Evolutionary conservation across 2,797 vertebrate genomes (phyloP), one percentile per base, ranked within the genome.

Genomic region (Oryzias sinensis): DNA sequence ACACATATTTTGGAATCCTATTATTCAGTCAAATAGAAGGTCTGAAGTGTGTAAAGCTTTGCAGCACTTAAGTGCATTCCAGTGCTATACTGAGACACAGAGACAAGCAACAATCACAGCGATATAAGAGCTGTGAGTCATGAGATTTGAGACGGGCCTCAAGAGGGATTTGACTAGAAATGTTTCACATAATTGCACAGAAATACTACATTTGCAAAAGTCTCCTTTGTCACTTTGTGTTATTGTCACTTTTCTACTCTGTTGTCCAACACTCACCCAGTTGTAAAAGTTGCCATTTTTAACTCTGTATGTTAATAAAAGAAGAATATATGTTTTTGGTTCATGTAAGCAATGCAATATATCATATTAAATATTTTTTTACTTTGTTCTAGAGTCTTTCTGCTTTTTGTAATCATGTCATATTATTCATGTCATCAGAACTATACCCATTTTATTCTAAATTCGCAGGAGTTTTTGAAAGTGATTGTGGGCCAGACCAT

Each of bases 131-230:
- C 67, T 67, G 53, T 67, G 70, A 76, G 62, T 80, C 78, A 85
- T 83, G 83, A 77, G 69, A 44, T 77, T 71, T 73, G 70, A 79
- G 67, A 73, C 43, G 62, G 71, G 76, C 74, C 74, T 71, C 74
- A 61, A 69, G 59, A 50, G 81, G 42, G 68, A 83, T 78, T 72
- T 69, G 76, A 82, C 59, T 58, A 72, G 67, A 81, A 74, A 68
- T 53, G 69, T 60, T 54, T 68, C 46, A 59, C 49, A 75, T 68
- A 53, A 70, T 29, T 5, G 57, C 57, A 62, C 45, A 42, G 46
- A 59, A 43, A 46, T 22, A 53, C 50, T 43, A 42, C 6, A 43
- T 65, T 45, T 63, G 48, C 58, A 33, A 72, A 54, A 53, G 33
- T 37, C 33, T 65, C 45, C 53, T 9, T 2, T 59, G 20, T 43